Conservation (phyloP, 2,888 invertebrate species). For the Aphidoletes aphidimyza region DNA sequence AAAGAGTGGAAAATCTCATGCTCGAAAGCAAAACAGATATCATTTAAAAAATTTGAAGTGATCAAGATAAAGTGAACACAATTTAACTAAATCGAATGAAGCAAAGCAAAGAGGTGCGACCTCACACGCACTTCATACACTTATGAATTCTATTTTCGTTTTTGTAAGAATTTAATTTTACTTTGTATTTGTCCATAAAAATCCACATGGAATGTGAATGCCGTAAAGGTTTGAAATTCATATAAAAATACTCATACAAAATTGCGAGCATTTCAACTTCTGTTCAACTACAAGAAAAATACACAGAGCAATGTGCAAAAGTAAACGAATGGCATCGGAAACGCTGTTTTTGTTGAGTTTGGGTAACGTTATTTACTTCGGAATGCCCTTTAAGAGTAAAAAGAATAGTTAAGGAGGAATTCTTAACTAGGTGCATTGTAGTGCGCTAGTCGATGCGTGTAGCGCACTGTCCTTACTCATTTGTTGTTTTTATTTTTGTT, state of each 20-base stretch:
- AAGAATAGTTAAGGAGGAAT: not conserved
- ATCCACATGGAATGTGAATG: not conserved
- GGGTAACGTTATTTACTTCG: not conserved
- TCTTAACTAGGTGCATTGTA: slow-evolving; percentile 51
- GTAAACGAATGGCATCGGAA: slow-evolving; percentile 37
- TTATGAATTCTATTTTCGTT: not conserved
- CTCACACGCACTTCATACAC: slow-evolving; percentile 23
- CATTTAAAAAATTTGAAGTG: slow-evolving; percentile 24
- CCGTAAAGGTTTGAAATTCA: not conserved
- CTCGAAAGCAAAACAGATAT: no score
- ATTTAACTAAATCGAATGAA: not conserved
- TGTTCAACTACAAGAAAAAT: not conserved
- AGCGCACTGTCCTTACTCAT: not conserved
- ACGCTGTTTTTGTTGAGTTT: not conserved
- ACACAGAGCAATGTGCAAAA: not conserved
- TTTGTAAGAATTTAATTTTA: not conserved
- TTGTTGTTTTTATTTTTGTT: not conserved
- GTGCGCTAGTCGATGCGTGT: not conserved
- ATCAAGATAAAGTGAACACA: slow-evolving; percentile 37
- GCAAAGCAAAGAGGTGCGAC: slow-evolving; percentile 24
- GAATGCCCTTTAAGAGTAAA: slow-evolving; percentile 12
- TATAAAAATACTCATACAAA: slow-evolving; percentile 13
- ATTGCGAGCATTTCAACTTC: not conserved
- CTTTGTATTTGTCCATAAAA: slow-evolving; percentile 6
- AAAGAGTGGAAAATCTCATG: no score